phyloP scores from a whole-genome alignment of 2,888 invertebrate genomes.

The Chrysomela aeneicollis region DNA sequence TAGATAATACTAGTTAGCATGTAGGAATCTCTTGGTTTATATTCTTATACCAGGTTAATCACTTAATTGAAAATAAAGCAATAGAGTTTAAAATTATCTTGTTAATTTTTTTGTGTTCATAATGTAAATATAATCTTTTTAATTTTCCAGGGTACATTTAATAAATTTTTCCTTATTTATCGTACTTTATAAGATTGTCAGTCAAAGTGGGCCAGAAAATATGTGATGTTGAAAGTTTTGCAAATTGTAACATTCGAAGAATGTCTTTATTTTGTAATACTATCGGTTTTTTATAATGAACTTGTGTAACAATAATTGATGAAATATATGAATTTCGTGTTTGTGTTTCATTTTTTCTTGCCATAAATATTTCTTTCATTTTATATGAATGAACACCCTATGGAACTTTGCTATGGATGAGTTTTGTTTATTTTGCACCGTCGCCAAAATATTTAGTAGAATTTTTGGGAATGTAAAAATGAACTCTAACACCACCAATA shows the following conservation, averaged over 20 bases:
- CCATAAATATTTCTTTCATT: too few species aligned
- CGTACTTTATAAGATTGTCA: not conserved
- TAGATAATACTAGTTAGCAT: not conserved
- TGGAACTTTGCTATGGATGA: too few species aligned
- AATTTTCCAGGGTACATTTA: not conserved
- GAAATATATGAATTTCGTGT: not conserved
- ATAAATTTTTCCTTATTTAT: not conserved
- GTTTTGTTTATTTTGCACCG: too few species aligned
- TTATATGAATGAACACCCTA: too few species aligned
- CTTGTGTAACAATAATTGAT: not conserved
- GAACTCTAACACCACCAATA: too few species aligned
- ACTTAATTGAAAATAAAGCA: not conserved
- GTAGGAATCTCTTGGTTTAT: not conserved
- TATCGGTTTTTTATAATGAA: not conserved
- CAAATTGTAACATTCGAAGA: not conserved
- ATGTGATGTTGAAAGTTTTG: not conserved
- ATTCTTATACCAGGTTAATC: not conserved
- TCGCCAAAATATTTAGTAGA: too few species aligned
- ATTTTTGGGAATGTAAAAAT: too few species aligned
- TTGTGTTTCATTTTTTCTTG: not conserved
- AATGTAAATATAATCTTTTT: not conserved
- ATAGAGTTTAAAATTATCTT: not conserved
- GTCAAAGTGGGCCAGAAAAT: not conserved
- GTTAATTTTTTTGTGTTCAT: not conserved
- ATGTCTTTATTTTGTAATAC: slow-evolving; percentile 7